Percentiles rank a stretch among this genome's conserved stretches.
phyloP scores from a whole-genome alignment of 2,797 vertebrate genomes.

The Girardinus metallicus region DNA sequence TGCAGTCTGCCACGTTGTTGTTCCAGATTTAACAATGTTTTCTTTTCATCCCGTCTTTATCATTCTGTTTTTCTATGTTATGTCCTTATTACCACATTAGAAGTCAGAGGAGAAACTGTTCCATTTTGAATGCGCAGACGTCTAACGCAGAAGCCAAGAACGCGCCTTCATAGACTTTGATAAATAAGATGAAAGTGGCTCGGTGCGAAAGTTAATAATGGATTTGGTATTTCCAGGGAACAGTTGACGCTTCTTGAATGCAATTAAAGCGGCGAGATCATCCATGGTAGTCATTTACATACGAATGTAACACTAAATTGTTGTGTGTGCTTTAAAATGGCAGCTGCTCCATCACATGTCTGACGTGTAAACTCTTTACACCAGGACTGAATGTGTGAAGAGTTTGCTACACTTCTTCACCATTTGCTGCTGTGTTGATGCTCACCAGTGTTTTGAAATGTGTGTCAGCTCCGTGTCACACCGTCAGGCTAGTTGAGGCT shows the following conservation, averaged over 20 bases:
- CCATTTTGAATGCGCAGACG: background rate
- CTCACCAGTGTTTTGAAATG: conserved; percentile 10
- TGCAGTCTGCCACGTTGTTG: background rate
- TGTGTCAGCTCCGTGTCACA: conserved; percentile 3
- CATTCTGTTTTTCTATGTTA: background rate
- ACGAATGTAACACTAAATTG: conserved; percentile 5
- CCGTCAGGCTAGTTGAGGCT: conserved; percentile 25
- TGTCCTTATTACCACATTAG: background rate
- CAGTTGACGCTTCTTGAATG: background rate
- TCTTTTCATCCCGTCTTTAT: background rate
- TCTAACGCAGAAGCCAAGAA: background rate
- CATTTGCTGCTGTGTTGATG: background rate
- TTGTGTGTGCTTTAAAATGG: conserved; percentile 4
- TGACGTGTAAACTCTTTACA: conserved; percentile 5
- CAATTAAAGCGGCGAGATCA: background rate
- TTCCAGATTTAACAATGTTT: background rate
- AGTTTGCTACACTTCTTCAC: conserved; percentile 1
- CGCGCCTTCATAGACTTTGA: background rate
- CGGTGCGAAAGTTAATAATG: background rate
- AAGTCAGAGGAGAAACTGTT: background rate
- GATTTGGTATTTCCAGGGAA: background rate
- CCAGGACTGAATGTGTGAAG: conserved; percentile 17
- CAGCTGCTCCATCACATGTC: conserved; percentile 13
- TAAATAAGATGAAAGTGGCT: background rate
- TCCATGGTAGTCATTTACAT: background rate